Evolutionary conservation across 2,888 invertebrate species (phyloP), one percentile per base, ranked within the genome.

Genomic region (Neoascia interrupta): DNA sequence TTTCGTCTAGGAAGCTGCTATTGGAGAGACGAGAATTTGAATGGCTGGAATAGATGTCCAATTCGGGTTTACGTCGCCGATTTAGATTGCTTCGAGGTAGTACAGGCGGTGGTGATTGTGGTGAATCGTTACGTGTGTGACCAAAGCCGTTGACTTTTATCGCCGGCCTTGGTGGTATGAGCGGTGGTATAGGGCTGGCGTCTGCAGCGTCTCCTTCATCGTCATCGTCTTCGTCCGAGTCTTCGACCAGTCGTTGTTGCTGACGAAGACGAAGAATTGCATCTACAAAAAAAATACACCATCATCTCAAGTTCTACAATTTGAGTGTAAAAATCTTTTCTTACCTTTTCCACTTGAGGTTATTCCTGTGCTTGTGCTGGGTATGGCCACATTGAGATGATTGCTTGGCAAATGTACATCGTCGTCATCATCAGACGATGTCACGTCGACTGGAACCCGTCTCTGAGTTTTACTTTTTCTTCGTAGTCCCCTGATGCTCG

Each of bases 291-390:
- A 10, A 11, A 16, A 54, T 54, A 36, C 5, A 4, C 6, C 6
- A 16, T 8, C 13, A 8, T 18, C 16, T 4, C 13, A 5, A 37
- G 3, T 11, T n/a, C n/a, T n/a, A n/a, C n/a, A n/a, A n/a, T n/a
- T n/a, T n/a, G n/a, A n/a, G 8, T 5, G 3, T 13, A 16, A 47
- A 18, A 21, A 6, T 4, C 11, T 37, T 10, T 11, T 49, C 64
- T 75, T 69, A 85, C 85, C 85, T 82, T 85, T 83, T 47, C 85
- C 84, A 79, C 84, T 87, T 13, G 85, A 84, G 5, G 86, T 87
- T 26, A 87, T 85, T 85, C 93, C 93, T 83, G 93, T 92, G 84
- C 93, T 93, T 43, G 93, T 93, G 84, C 93, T 93, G 10, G 93
- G 93, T 81, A 91, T 89, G 81, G 92, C 91, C 83, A 92, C 85